Percentiles rank a stretch among this genome's conserved stretches.
Evolutionary conservation across 1,140 invertebrate genomes (phyloP).

Genomic region (Musca vetustissima): DNA sequence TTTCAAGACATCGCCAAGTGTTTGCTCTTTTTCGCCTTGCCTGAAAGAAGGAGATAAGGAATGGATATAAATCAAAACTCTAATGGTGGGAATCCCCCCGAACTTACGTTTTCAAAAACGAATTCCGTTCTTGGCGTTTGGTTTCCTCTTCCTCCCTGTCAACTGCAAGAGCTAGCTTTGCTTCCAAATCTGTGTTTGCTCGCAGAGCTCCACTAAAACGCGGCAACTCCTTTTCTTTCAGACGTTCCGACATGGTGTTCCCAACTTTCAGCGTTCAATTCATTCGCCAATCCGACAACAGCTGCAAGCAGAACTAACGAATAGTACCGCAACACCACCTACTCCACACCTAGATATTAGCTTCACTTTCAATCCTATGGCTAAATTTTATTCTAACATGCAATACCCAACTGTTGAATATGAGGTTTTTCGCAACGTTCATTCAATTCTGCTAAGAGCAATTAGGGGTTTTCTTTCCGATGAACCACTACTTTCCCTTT

Average conservation of each 20-base stretch:
- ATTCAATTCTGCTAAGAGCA: too few species aligned
- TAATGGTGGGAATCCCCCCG: not conserved
- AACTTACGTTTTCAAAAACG: conserved; percentile 15
- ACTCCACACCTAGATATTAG: too few species aligned
- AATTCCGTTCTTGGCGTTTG: conserved; percentile 5
- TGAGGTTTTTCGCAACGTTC: too few species aligned
- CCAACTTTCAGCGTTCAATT: too few species aligned
- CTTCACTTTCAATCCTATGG: too few species aligned
- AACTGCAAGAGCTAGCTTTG: conserved; percentile 21
- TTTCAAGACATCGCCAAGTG: conserved; percentile 37
- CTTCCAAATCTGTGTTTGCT: conserved; percentile 49
- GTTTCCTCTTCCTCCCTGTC: not conserved
- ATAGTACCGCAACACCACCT: too few species aligned
- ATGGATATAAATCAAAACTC: not conserved
- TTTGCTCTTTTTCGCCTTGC: conserved; percentile 33
- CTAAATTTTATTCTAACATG: too few species aligned
- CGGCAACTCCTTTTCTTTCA: conserved; percentile 46
- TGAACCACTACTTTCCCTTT: too few species aligned
- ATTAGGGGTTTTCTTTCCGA: too few species aligned
- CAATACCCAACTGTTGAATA: too few species aligned
- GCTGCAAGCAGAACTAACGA: too few species aligned
- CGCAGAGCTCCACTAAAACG: conserved; percentile 45
- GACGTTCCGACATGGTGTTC: conserved; percentile 29
- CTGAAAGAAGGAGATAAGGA: conserved; percentile 3
- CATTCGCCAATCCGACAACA: too few species aligned